These are phyloP conservation scores for Notarius quadriscutis DNA, from an alignment of 2,113 vertebrate species.

Conservation along the genomic window DNA sequence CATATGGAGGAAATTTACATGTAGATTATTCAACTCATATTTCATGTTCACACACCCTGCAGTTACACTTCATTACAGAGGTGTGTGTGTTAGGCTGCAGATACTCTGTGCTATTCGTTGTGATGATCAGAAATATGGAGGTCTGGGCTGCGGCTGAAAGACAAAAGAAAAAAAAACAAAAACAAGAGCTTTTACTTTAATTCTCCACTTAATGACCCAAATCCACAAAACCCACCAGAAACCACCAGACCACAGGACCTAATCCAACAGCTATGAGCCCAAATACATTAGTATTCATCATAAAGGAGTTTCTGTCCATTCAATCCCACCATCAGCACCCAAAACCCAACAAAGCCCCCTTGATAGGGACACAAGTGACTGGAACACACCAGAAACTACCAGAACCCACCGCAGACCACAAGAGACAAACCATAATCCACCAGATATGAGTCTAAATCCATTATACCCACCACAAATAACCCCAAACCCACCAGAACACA, in stretches of 20 bases:
- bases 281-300: background rate
- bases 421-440: background rate
- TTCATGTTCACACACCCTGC: slow-evolving; percentile 7
- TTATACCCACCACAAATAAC: slow-evolving; percentile 1
- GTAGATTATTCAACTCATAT: background rate
- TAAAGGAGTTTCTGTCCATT: background rate
- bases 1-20: background rate
- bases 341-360: background rate
- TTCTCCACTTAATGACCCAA: slow-evolving; percentile 12
- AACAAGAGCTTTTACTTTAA: slow-evolving; percentile 55
- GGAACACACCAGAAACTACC: background rate
- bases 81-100: slow-evolving; percentile 47
- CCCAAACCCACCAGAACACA: background rate
- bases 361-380: background rate
- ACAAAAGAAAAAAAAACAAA: slow-evolving; percentile 61
- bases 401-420: background rate
- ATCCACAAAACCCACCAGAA: background rate
- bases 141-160: slow-evolving; percentile 76
- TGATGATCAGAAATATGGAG: slow-evolving; percentile 74
- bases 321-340: background rate
- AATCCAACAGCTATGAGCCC: background rate
- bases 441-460: background rate
- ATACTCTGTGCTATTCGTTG: slow-evolving; percentile 65
- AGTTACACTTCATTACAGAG: background rate
- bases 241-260: background rate